A percentile compares a stretch with the other conserved stretches of the same genome.
Conservation (phyloP, 2,113 vertebrate genomes). For the Hippocampus guttulatus region DNA sequence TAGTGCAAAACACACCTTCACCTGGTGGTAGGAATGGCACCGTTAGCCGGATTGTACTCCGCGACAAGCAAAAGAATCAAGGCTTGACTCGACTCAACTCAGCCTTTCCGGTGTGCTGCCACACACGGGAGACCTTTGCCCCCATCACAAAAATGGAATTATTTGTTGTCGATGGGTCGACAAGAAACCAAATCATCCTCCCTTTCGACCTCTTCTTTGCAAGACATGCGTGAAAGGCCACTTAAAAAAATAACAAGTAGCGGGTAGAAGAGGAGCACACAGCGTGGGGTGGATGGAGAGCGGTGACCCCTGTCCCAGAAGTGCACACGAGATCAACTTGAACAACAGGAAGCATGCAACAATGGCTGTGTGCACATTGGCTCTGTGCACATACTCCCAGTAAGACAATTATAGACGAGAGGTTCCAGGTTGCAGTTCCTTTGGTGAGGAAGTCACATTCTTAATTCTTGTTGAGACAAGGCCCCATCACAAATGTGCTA, state of each 20-base stretch:
- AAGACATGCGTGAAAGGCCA: background rate
- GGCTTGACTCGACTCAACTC: too few species aligned
- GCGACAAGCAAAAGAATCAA: too few species aligned
- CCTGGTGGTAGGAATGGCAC: too few species aligned
- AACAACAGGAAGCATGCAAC: conserved; percentile 69
- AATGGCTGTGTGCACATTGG: conserved; percentile 44
- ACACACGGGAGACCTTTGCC: too few species aligned
- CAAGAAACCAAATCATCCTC: background rate
- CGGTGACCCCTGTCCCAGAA: conserved; percentile 45
- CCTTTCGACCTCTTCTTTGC: background rate
- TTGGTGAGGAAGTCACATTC: background rate
- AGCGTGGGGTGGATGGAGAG: background rate
- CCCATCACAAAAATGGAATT: background rate
- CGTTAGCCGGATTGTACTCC: too few species aligned
- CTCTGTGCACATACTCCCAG: conserved; percentile 10
- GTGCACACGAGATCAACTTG: conserved; percentile 27
- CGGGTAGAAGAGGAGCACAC: conserved; percentile 19
- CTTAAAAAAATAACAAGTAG: background rate
- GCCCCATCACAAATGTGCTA: background rate
- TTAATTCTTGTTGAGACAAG: background rate
- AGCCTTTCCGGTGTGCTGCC: too few species aligned
- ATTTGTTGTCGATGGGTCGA: background rate
- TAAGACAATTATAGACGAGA: background rate
- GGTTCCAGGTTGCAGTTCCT: background rate
- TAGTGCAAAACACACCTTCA: too few species aligned